These are phyloP conservation scores for Alloscopus bannaensis DNA, from an alignment of 2,888 invertebrate species.

Conservation along the genomic window DNA sequence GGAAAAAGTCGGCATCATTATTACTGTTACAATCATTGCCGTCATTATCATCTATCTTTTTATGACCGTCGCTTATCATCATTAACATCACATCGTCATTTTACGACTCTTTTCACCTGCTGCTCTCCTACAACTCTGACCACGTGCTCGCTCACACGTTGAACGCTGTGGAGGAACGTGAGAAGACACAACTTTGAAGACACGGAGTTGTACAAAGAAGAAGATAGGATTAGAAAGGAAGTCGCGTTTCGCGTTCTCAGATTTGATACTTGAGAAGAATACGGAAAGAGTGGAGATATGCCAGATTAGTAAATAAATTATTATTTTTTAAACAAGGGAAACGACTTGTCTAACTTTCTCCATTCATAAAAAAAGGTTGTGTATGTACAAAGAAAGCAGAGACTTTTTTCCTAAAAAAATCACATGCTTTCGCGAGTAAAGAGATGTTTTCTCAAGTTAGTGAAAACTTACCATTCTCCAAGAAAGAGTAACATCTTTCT, in stretches of 20 bases:
- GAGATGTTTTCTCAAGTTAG: too few species aligned
- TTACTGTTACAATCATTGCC: conserved; percentile 41
- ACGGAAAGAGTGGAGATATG: conserved; percentile 42
- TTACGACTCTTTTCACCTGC: conserved; percentile 61
- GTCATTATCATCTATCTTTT: conserved; percentile 51
- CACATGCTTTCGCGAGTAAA: too few species aligned
- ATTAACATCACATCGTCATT: conserved; percentile 51
- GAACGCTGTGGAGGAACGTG: not conserved
- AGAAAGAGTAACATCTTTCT: conserved; percentile 42
- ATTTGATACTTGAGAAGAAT: conserved; percentile 39
- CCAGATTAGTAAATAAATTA: conserved; percentile 61
- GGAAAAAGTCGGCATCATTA: conserved; percentile 19
- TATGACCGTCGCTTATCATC: conserved; percentile 56
- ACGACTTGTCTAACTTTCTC: conserved; percentile 55
- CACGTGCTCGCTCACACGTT: conserved; percentile 60
- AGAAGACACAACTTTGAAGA: not conserved
- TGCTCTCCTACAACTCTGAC: conserved; percentile 35
- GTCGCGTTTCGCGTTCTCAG: conserved; percentile 15
- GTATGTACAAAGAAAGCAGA: too few species aligned
- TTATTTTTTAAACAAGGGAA: too few species aligned
- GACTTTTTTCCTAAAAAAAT: too few species aligned
- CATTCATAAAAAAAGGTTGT: too few species aligned
- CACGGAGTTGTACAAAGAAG: too few species aligned
- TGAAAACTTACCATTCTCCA: too few species aligned
- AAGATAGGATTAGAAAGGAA: too few species aligned